Evolutionary conservation across 2,888 invertebrate genomes (phyloP), one percentile per base, ranked within the genome.

Genomic region (Entomobrya multifasciata): DNA sequence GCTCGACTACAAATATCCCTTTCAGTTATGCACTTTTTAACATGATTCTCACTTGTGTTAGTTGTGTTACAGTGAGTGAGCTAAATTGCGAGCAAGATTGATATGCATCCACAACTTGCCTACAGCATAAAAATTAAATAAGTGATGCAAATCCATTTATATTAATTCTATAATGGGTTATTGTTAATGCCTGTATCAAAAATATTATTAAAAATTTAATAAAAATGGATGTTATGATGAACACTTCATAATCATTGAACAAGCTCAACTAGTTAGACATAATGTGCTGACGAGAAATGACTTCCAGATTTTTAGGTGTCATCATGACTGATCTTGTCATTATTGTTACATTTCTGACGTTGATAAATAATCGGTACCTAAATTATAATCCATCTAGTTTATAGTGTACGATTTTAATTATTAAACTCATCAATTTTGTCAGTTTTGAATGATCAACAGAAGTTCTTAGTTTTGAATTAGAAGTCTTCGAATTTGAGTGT

Each of bases 321-420:
- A 72, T 72, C 72, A 49, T 72, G 27, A 30, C 30, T 62, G 62
- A 62, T 62, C 62, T 25, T 72, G 25, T 62, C 57, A 57, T 62
- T 62, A n/a, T 30, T 62, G 30, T 62, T n/a, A 30, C n/a, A 30
- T 30, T n/a, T 62, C n/a, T 62, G 27, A 57, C 57, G 22, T 57
- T 57, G 57, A 57, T 25, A n/a, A n/a, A n/a, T n/a, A 62, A 20
- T 30, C 30, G n/a, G 30, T 27, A 30, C n/a, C 62, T 30, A 62
- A 62, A 30, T 25, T 62, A 15, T 30, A 30, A 25, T n/a, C 1
- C 15, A 11, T 8, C 4, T 11, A 62, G 13, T 20, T 55, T 55
- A 3, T 30, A 27, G 30, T n/a, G n/a, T n/a, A n/a, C n/a, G n/a
- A n/a, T n/a, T n/a, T n/a, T n/a, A n/a, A n/a, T n/a, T n/a, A n/a